Percentiles rank a stretch among this genome's conserved stretches.
phyloP scores from a whole-genome alignment of 2,797 vertebrate species.

The Enteromius trimaculatus region DNA sequence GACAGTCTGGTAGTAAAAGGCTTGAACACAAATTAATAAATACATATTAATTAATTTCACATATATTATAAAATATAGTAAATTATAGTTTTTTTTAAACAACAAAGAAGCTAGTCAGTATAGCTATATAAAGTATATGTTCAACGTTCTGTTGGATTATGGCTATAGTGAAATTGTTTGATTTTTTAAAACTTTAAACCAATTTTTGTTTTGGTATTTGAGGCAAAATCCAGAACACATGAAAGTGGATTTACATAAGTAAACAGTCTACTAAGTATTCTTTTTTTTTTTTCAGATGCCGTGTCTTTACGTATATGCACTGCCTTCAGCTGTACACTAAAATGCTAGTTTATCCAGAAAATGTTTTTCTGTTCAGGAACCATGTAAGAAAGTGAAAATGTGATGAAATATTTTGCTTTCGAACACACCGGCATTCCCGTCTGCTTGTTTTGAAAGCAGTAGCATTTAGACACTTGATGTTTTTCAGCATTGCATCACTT shows the following conservation, averaged over 20 bases:
- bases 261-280: background rate
- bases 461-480: conserved; percentile 19
- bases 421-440: conserved; percentile 38
- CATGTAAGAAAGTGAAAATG: background rate
- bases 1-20: too few species aligned
- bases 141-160: background rate
- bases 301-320: background rate
- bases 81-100: too few species aligned
- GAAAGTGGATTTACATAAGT: background rate
- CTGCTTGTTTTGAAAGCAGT: conserved; percentile 62
- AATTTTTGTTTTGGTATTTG: background rate
- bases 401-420: conserved; percentile 28
- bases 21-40: too few species aligned
- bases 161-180: background rate
- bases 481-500: conserved; percentile 34
- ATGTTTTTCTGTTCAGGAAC: background rate
- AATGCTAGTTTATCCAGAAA: background rate
- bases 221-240: background rate
- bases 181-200: background rate
- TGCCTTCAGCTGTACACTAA: background rate
- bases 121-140: background rate
- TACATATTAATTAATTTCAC: too few species aligned
- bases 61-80: too few species aligned
- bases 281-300: background rate
- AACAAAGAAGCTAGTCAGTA: background rate